A percentile compares a stretch with the other conserved stretches of the same genome.
These are phyloP conservation scores for Quadroppia sp. DNA, from an alignment of 2,888 invertebrate genomes.

Conservation along the genomic window DNA sequence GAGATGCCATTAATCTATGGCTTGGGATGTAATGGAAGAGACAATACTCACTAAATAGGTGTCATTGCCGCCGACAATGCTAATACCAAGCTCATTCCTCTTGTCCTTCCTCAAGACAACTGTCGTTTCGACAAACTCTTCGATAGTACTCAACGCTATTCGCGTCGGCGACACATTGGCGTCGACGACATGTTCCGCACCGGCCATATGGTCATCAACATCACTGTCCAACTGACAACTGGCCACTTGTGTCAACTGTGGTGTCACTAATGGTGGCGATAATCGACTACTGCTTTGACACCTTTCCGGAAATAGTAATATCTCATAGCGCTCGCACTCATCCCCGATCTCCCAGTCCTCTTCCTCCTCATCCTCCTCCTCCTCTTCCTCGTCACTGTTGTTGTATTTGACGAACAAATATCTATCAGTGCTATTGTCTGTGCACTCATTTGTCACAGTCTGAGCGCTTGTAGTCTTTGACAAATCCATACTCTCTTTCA, in stretches of 20 bases:
- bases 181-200: not conserved
- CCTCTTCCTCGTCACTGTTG: not conserved
- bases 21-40: too few relatives aligned
- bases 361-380: not conserved
- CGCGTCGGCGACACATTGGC: conserved; percentile 12
- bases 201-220: not conserved
- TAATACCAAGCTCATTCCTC: conserved; percentile 49
- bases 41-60: conserved; percentile 49
- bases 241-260: not conserved
- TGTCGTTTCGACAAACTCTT: conserved; percentile 50
- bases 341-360: not conserved
- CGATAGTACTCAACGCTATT: conserved; percentile 49
- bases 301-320: conserved; percentile 14
- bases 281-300: not conserved
- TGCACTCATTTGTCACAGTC: not conserved
- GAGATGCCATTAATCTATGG: too few relatives aligned
- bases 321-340: not conserved
- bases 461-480: not conserved
- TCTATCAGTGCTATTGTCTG: not conserved
- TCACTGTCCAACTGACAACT: not conserved
- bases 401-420: not conserved
- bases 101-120: conserved; percentile 50
- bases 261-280: conserved; percentile 31
- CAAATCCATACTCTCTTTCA: not conserved
- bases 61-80: conserved; percentile 49